Percentiles rank a stretch among this genome's conserved stretches.
These are phyloP conservation scores for Sphyrna mokarran DNA, from an alignment of 2,113 vertebrate genomes.

Conservation along the genomic window DNA sequence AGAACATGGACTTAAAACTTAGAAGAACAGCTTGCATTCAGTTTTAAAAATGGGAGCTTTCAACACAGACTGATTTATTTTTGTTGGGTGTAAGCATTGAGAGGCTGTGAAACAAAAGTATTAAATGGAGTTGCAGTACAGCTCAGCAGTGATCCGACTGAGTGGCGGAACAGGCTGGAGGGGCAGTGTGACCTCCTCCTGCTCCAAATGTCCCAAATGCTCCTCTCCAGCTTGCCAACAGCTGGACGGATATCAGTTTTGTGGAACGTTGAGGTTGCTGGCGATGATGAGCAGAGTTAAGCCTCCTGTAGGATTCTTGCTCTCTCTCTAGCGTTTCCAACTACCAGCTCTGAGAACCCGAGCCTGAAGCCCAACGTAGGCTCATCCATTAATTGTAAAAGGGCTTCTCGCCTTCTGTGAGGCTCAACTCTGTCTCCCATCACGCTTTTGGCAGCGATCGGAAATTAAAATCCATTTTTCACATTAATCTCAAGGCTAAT, in stretches of 20 bases:
- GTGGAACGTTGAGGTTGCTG: not conserved
- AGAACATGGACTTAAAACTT: not conserved
- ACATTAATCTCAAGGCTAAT: conserved; percentile 34
- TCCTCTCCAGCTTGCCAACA: not conserved
- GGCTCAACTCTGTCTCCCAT: conserved; percentile 15
- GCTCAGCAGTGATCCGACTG: not conserved
- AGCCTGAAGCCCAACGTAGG: conserved; percentile 8
- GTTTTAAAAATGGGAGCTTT: not conserved
- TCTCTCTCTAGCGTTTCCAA: not conserved
- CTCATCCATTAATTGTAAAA: conserved; percentile 28
- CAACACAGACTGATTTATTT: not conserved
- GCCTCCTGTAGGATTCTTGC: not conserved
- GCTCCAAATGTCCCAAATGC: not conserved
- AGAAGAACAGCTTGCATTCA: not conserved
- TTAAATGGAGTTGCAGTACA: not conserved
- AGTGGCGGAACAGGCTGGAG: not conserved
- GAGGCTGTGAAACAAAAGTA: not conserved
- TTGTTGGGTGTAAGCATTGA: not conserved
- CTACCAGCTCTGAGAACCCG: not conserved
- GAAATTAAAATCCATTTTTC: conserved; percentile 37
- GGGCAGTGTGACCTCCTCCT: not conserved
- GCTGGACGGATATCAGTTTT: not conserved
- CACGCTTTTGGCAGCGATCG: conserved; percentile 16
- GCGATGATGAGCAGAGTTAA: not conserved
- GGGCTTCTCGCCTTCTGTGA: not conserved